These are phyloP conservation scores for Ginglymostoma cirratum DNA, from an alignment of 2,113 vertebrate genomes.

Conservation along the genomic window DNA sequence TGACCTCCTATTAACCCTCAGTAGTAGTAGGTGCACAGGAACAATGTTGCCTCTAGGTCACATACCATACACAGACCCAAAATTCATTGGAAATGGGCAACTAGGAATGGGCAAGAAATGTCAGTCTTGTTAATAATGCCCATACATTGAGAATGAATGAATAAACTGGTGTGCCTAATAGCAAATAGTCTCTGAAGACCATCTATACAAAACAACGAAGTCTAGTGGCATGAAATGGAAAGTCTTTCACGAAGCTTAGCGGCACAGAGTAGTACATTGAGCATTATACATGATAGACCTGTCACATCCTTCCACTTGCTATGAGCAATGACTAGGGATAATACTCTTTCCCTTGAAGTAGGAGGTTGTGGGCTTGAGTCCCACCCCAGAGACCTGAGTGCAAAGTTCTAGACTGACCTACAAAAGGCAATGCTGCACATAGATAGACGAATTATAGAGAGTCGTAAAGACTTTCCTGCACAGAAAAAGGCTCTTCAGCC, in stretches of 20 bases:
- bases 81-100: no score
- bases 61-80: not conserved
- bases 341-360: no score
- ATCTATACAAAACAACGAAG: not conserved
- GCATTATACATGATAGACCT: not conserved
- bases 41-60: not conserved
- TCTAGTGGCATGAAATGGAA: not conserved
- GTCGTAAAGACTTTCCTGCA: no score
- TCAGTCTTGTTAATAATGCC: not conserved
- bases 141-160: not conserved
- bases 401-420: no score
- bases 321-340: not conserved
- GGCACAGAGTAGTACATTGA: not conserved
- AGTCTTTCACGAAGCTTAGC: not conserved
- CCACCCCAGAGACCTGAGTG: no score
- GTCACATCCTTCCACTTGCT: not conserved
- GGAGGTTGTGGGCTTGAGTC: no score
- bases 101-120: no score
- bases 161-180: not conserved
- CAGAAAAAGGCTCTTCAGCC: no score
- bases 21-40: not conserved
- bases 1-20: not conserved
- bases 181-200: not conserved
- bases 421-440: no score
- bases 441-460: no score